Evolutionary conservation across 2,797 vertebrate genomes (phyloP).

Genomic region (Acridotheres tristis): DNA sequence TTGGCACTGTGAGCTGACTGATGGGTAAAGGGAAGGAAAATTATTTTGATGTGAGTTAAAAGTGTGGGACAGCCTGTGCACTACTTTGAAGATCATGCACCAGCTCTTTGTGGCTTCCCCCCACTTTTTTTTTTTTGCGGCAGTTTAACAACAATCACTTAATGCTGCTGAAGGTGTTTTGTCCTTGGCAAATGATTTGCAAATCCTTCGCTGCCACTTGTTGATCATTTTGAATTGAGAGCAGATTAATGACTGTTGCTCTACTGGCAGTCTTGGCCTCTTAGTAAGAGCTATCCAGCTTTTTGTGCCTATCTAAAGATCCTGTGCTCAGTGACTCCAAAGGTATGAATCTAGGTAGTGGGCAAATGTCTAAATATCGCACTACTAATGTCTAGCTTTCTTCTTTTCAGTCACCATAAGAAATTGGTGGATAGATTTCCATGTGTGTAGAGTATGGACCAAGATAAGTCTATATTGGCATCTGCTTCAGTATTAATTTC

Average conservation of each 20-base stretch:
- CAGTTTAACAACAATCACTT: neutral
- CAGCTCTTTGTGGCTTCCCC: neutral
- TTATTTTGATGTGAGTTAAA: neutral
- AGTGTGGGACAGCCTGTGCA: neutral
- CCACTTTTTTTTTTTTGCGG: neutral
- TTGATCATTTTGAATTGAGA: neutral
- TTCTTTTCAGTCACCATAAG: constrained; percentile 19
- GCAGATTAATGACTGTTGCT: neutral
- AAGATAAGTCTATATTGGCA: neutral
- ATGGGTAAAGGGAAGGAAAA: neutral
- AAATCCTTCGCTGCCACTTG: neutral
- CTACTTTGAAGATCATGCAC: neutral
- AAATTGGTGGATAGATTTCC: neutral
- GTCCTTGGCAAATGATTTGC: neutral
- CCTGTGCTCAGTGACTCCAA: neutral
- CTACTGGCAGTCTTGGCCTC: neutral
- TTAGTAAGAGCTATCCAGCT: neutral
- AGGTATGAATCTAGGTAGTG: neutral
- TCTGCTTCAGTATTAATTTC: neutral
- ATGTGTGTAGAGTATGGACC: neutral
- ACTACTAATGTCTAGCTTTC: neutral
- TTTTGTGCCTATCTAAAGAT: neutral
- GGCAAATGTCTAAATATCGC: constrained; percentile 6
- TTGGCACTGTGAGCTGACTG: neutral
- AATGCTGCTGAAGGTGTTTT: neutral